Evolutionary conservation across 2,113 vertebrate species (phyloP), one percentile per base, ranked within the genome.

Genomic region (Oryzias melastigma): DNA sequence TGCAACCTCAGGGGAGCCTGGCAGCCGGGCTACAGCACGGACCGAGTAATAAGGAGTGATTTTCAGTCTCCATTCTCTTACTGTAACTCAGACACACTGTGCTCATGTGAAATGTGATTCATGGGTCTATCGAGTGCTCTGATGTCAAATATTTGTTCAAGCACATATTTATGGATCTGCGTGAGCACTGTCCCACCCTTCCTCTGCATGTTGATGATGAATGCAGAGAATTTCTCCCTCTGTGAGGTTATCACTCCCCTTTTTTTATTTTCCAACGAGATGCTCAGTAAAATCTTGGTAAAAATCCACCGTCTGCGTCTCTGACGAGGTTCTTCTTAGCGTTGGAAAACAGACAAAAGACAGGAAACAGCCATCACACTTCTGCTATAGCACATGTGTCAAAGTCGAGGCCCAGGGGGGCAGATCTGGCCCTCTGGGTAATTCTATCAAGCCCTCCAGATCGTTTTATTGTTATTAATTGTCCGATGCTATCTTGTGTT

Each of bases 41-140:
- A 80, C 78, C 77, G 69, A 82, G 78, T 87, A 77, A 87, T 87
- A 75, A 81, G 82, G 72, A 81, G 82, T 55, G 77, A 83, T 81
- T 85, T 81, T 82, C 78, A 71, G 77, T 80, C 65, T 48, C 58
- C 18, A 68, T 75, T 57, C 65, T 61, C 81, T 65, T 71, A 77
- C 75, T 81, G 83, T 77, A 81, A 74, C 74, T 56, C 53, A 64
- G 57, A 50, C n/a, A 25, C 65, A 64, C 47, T 52, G 53, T 60
- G 69, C 4, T 35, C 53, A 10, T 56, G 73, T 57, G 63, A 51
- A 54, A 41, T 48, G 40, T 71, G 67, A 80, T 74, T 81, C 57
- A 71, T 81, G 60, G 19, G 17, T 5, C n/a, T 40, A 14, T 13
- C 8, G 17, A 59, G 14, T 19, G 43, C 20, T 68, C 24, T 4